These are phyloP conservation scores for Chymomyza amoena DNA, from an alignment of 2,888 invertebrate species.

Conservation along the genomic window DNA sequence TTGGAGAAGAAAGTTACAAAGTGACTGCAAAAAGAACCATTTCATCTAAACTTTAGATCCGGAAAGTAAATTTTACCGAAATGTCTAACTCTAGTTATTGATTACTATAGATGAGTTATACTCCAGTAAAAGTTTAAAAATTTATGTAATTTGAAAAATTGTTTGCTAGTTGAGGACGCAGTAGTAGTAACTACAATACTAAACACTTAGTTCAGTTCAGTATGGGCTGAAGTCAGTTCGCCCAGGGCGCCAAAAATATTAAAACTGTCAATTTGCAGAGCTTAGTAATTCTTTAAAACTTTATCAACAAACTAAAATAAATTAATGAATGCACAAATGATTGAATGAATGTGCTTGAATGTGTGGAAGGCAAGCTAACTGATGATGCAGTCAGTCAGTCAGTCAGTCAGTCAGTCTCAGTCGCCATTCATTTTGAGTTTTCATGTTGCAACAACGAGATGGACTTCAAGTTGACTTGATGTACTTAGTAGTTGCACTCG, in stretches of 20 bases:
- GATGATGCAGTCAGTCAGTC: slow-evolving; percentile 15
- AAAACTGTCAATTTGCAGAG: background rate
- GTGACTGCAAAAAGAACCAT: no score
- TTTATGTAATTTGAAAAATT: no score
- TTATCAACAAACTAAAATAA: background rate
- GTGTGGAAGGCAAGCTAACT: background rate
- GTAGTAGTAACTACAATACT: no score
- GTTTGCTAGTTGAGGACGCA: no score
- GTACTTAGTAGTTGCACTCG: slow-evolving; percentile 64
- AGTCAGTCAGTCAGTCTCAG: background rate
- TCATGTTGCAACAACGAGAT: background rate
- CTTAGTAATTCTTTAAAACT: background rate
- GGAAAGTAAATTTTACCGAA: no score
- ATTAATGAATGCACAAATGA: background rate
- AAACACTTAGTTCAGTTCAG: no score
- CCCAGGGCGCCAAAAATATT: background rate
- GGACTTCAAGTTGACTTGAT: slow-evolving; percentile 51
- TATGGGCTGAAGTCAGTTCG: no score
- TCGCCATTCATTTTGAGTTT: background rate
- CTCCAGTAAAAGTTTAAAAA: no score
- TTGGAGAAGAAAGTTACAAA: no score
- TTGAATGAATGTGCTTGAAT: background rate
- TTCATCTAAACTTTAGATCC: no score
- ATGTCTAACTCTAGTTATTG: no score
- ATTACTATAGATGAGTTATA: no score